These are phyloP conservation scores for Simalia tracyae DNA, from an alignment of 2,797 vertebrate genomes.

Conservation along the genomic window DNA sequence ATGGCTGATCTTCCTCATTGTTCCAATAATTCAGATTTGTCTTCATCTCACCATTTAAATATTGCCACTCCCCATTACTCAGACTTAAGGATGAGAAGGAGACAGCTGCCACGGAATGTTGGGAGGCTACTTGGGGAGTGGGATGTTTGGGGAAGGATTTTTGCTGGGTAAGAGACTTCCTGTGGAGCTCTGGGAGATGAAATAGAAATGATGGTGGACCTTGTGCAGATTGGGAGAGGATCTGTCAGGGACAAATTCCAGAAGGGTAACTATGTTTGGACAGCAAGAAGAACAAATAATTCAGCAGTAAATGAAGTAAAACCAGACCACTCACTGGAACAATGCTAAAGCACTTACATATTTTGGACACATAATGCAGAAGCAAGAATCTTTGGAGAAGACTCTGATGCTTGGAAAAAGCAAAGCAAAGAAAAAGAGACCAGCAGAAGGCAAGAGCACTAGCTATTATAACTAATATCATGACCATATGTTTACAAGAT, in stretches of 20 bases:
- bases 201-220: background rate
- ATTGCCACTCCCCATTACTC: background rate
- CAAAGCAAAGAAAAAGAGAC: background rate
- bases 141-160: background rate
- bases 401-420: background rate
- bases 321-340: background rate
- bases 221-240: background rate
- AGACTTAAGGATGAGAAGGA: background rate
- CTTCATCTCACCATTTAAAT: background rate
- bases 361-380: background rate
- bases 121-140: background rate
- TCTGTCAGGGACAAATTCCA: background rate
- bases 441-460: background rate
- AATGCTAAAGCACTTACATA: background rate
- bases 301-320: background rate
- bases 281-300: background rate
- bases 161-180: background rate
- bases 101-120: background rate
- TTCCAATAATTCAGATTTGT: background rate
- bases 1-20: background rate
- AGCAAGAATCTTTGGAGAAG: background rate
- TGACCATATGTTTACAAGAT: background rate
- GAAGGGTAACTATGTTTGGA: background rate
- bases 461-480: background rate
- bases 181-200: background rate